Evolutionary conservation across 2,797 vertebrate species (phyloP).

Genomic region (Melanotaenia boesemani): DNA sequence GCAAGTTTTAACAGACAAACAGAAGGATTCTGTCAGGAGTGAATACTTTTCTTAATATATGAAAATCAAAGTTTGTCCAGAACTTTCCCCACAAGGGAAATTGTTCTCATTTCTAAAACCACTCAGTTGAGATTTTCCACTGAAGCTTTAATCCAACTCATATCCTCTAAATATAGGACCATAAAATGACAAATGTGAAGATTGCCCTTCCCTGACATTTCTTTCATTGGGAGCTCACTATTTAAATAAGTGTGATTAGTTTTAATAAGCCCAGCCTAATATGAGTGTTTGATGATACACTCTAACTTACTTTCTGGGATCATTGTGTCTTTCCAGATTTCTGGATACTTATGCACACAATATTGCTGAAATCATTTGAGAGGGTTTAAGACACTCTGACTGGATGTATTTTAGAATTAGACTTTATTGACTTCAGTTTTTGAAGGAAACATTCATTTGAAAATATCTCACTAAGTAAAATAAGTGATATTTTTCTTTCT

Average conservation of each 20-base stretch:
- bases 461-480: constrained; percentile 30
- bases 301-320: constrained; percentile 66
- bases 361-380: constrained; percentile 52
- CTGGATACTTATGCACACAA: constrained; percentile 32
- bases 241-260: constrained; percentile 79
- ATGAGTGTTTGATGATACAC: constrained; percentile 72
- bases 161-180: constrained; percentile 79
- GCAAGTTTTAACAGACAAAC: constrained; percentile 1
- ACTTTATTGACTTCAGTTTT: constrained; percentile 43
- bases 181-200: constrained; percentile 79
- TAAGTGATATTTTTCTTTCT: constrained; percentile 4
- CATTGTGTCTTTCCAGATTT: constrained; percentile 58
- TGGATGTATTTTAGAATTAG: constrained; percentile 43
- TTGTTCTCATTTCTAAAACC: constrained; percentile 47
- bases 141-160: constrained; percentile 76
- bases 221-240: constrained; percentile 71
- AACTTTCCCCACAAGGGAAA: constrained; percentile 38
- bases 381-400: constrained; percentile 39
- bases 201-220: constrained; percentile 78
- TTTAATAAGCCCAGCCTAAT: constrained; percentile 80
- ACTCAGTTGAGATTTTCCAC: constrained; percentile 73
- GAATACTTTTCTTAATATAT: background rate
- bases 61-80: constrained; percentile 35
- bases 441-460: constrained; percentile 32
- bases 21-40: background rate